phyloP scores from a whole-genome alignment of 2,797 vertebrate genomes.

The Etheostoma perlongum region DNA sequence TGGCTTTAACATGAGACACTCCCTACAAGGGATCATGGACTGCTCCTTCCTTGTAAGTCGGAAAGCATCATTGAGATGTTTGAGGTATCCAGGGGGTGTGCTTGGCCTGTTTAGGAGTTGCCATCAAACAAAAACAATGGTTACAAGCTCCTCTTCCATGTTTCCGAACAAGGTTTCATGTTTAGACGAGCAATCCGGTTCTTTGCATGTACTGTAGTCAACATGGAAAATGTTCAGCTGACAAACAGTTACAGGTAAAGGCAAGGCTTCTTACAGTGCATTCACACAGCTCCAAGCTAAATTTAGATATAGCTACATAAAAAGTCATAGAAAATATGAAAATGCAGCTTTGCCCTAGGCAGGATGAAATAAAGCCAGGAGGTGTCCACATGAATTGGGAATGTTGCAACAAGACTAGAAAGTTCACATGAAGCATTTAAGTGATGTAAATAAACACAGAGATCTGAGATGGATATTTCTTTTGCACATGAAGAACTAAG shows the following conservation, averaged over 20 bases:
- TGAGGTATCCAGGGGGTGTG: slow-evolving; percentile 69
- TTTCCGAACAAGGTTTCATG: slow-evolving; percentile 59
- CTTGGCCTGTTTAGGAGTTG: slow-evolving; percentile 67
- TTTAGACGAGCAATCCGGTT: slow-evolving; percentile 55
- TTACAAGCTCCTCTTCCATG: slow-evolving; percentile 54
- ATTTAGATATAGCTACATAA: neutral
- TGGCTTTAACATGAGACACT: slow-evolving; percentile 67
- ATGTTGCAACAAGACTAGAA: slow-evolving; percentile 19
- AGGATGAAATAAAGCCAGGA: neutral
- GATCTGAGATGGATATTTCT: neutral
- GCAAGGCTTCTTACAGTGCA: neutral
- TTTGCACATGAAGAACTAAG: neutral
- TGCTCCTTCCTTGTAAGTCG: slow-evolving; percentile 59
- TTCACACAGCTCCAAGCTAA: neutral
- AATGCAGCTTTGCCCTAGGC: neutral
- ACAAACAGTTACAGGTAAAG: slow-evolving; percentile 18
- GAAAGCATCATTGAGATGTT: slow-evolving; percentile 75
- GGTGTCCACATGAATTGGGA: neutral
- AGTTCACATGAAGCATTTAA: slow-evolving; percentile 7
- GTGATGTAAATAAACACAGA: neutral
- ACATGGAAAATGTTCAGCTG: slow-evolving; percentile 31
- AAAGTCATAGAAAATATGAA: slow-evolving; percentile 13
- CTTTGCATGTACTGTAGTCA: slow-evolving; percentile 42
- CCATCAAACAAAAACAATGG: slow-evolving; percentile 71
- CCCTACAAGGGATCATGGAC: slow-evolving; percentile 61